Conservation (phyloP, 2,113 vertebrate genomes). For the Lepus americanus region DNA sequence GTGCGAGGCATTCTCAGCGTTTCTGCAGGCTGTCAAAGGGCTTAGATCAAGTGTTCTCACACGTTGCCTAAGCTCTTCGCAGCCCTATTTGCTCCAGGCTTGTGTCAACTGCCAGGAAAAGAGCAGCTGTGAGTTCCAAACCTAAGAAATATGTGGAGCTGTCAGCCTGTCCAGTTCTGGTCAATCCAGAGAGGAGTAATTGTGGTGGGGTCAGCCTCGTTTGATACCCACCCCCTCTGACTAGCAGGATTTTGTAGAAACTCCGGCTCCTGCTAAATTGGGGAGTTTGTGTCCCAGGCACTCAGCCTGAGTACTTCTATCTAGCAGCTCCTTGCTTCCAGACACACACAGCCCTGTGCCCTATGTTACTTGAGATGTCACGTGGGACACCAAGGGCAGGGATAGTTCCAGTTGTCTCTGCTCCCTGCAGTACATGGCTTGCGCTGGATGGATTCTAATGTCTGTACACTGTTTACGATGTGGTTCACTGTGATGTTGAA, state of each 20-base stretch:
- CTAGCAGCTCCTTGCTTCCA: not conserved
- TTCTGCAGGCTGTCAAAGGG: constrained; percentile 57
- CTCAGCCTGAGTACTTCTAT: not conserved
- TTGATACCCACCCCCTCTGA: not conserved
- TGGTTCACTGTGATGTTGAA: not conserved
- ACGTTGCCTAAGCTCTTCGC: constrained; percentile 68
- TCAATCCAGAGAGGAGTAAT: not conserved
- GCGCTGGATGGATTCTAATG: not conserved
- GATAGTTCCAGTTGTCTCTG: not conserved
- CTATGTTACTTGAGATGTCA: constrained; percentile 15
- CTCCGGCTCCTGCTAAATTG: not conserved
- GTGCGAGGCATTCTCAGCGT: constrained; percentile 17
- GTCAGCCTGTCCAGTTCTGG: not conserved
- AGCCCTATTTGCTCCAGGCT: constrained; percentile 64
- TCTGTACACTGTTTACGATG: constrained; percentile 2
- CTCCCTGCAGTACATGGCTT: not conserved
- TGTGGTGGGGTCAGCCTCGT: not conserved
- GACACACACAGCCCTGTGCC: not conserved
- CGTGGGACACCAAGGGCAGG: not conserved
- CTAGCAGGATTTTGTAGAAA: not conserved
- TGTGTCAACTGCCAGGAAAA: constrained; percentile 73
- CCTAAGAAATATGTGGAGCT: constrained; percentile 32
- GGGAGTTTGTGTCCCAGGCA: not conserved
- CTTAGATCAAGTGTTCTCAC: constrained; percentile 73
- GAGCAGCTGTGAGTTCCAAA: constrained; percentile 53